Conservation (phyloP, 2,113 vertebrate species). For the Brachionichthys hirsutus region DNA sequence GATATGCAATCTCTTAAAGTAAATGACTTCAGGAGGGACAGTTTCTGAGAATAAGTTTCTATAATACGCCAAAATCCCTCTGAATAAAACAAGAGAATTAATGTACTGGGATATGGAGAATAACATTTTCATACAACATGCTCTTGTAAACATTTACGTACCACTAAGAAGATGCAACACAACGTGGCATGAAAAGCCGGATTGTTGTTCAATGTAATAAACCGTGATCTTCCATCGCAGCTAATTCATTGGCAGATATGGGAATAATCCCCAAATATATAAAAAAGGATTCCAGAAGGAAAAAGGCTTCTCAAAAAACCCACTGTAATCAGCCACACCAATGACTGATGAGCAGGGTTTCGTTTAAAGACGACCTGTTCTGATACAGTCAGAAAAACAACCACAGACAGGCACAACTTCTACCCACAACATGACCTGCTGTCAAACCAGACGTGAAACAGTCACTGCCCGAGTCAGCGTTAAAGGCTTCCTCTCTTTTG, state of each 20-base stretch:
- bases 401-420: conserved; percentile 79
- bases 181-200: conserved; percentile 45
- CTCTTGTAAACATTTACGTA: conserved; percentile 58
- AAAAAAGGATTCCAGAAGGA: conserved; percentile 65
- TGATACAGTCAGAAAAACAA: conserved; percentile 72
- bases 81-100: conserved; percentile 55
- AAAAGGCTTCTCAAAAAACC: conserved; percentile 69
- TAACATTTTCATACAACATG: conserved; percentile 62
- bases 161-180: conserved; percentile 30
- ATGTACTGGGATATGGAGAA: conserved; percentile 46
- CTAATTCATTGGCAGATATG: conserved; percentile 31
- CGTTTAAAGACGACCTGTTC: conserved; percentile 68
- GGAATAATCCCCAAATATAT: conserved; percentile 53
- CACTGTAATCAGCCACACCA: conserved; percentile 65
- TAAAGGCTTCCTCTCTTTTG: conserved; percentile 48
- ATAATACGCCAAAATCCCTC: conserved; percentile 58
- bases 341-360: conserved; percentile 65
- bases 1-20: conserved; percentile 21
- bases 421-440: conserved; percentile 69
- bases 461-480: conserved; percentile 69
- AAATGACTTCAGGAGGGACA: conserved; percentile 30
- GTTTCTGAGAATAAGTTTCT: conserved; percentile 22
- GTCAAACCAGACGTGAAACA: conserved; percentile 69
- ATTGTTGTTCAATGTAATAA: conserved; percentile 32
- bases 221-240: conserved; percentile 40